A percentile compares a stretch with the other conserved stretches of the same genome.
Evolutionary conservation across 2,888 invertebrate genomes (phyloP).

Genomic region (Dascillus cervinus): DNA sequence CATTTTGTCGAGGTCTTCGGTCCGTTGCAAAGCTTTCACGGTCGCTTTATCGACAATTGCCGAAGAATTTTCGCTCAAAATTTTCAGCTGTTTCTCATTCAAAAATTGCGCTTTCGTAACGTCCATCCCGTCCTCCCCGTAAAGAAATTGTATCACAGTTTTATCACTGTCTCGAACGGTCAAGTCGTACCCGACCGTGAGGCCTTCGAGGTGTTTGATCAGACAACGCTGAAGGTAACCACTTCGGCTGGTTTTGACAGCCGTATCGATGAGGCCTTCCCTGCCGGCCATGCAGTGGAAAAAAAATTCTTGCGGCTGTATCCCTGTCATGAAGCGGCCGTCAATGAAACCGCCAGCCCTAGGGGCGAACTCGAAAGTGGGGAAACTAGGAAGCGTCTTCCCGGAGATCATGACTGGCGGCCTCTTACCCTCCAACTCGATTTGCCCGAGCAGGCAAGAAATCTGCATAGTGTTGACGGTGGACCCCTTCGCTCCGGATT

Average conservation of each 20-base stretch:
- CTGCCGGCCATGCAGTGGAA: slow-evolving; percentile 99
- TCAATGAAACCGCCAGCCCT: slow-evolving; percentile 95
- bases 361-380: slow-evolving; percentile 78
- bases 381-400: slow-evolving; percentile 86
- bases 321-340: slow-evolving; percentile 96
- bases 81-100: slow-evolving; percentile 63
- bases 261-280: slow-evolving; percentile 98
- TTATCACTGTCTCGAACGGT: slow-evolving; percentile 95
- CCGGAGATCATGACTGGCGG: slow-evolving; percentile 94
- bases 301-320: slow-evolving; percentile 95
- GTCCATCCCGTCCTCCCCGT: slow-evolving; percentile 92
- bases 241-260: slow-evolving; percentile 97
- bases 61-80: slow-evolving; percentile 73
- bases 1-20: slow-evolving; percentile 46
- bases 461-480: slow-evolving; percentile 98
- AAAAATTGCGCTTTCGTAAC: slow-evolving; percentile 82
- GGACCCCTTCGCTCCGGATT: slow-evolving; percentile 98
- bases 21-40: slow-evolving; percentile 51
- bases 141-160: slow-evolving; percentile 84
- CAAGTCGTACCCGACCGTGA: slow-evolving; percentile 86
- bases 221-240: slow-evolving; percentile 96
- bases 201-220: slow-evolving; percentile 94
- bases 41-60: slow-evolving; percentile 54
- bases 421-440: slow-evolving; percentile 95
- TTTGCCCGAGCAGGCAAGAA: slow-evolving; percentile 94